Evolutionary conservation across 2,113 vertebrate species (phyloP).

Genomic region (Columbina picui): DNA sequence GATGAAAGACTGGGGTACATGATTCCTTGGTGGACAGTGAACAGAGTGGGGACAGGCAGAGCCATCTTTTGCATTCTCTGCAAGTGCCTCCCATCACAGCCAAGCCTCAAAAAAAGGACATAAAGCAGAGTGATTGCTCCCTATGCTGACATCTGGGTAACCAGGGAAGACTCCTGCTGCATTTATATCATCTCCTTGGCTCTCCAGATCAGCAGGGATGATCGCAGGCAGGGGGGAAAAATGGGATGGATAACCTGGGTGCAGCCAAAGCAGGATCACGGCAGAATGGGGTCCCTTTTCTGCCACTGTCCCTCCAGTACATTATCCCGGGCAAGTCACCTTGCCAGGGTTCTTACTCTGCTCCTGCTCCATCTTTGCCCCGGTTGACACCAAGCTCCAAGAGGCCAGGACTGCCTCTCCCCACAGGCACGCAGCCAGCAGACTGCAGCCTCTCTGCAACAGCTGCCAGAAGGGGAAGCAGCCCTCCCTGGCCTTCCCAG

Average conservation of each 20-base stretch:
- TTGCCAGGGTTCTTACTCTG: rapidly evolving
- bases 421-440: rapidly evolving
- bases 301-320: too few species aligned
- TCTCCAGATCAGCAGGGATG: neutral
- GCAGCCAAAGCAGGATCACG: neutral
- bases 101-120: neutral
- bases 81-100: neutral
- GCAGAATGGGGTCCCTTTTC: rapidly evolving
- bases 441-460: rapidly evolving
- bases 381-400: neutral
- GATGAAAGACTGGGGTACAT: neutral
- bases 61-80: neutral
- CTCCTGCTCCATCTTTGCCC: neutral
- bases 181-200: neutral
- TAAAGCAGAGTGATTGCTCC: neutral
- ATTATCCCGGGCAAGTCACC: neutral
- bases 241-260: neutral
- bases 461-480: neutral
- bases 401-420: neutral
- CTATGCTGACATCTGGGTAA: rapidly evolving
- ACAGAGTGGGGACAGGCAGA: neutral
- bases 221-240: neutral
- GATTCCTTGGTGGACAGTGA: neutral
- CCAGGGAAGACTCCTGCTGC: neutral
- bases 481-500: neutral